Evolutionary conservation across 2,888 invertebrate genomes (phyloP).

Genomic region (Acanthococcus lagerstroemiae): DNA sequence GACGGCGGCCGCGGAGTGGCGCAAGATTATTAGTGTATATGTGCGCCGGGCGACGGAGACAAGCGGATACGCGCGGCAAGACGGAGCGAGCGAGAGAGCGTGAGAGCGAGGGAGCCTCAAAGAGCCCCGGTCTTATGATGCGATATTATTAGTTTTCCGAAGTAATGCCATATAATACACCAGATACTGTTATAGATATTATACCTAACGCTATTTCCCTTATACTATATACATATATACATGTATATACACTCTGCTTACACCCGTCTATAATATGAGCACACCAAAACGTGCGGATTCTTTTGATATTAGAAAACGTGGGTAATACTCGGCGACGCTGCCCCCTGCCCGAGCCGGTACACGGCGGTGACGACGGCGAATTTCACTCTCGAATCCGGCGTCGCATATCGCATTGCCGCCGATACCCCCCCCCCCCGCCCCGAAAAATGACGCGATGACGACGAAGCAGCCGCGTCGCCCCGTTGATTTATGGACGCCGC

Average conservation of each 20-base stretch:
- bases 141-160: constrained; percentile 28
- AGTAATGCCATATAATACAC: constrained; percentile 29
- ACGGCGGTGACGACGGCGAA: no score
- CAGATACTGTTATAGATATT: constrained; percentile 28
- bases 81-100: background rate
- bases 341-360: no score
- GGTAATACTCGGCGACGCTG: no score
- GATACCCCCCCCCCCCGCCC: no score
- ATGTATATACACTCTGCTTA: no score
- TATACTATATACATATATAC: no score
- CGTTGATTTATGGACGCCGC: no score
- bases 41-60: background rate
- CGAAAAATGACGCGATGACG: no score
- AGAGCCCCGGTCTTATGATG: constrained; percentile 17
- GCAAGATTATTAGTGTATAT: constrained; percentile 26
- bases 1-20: constrained; percentile 12
- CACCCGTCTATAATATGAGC: no score
- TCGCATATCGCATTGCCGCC: no score
- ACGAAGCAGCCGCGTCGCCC: no score
- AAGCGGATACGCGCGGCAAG: background rate
- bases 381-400: no score
- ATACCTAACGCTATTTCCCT: constrained; percentile 26
- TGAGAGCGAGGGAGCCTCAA: constrained; percentile 14
- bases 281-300: constrained; percentile 11
- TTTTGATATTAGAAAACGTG: constrained; percentile 16